phyloP scores from a whole-genome alignment of 2,888 invertebrate genomes.

The Encarsia formosa region DNA sequence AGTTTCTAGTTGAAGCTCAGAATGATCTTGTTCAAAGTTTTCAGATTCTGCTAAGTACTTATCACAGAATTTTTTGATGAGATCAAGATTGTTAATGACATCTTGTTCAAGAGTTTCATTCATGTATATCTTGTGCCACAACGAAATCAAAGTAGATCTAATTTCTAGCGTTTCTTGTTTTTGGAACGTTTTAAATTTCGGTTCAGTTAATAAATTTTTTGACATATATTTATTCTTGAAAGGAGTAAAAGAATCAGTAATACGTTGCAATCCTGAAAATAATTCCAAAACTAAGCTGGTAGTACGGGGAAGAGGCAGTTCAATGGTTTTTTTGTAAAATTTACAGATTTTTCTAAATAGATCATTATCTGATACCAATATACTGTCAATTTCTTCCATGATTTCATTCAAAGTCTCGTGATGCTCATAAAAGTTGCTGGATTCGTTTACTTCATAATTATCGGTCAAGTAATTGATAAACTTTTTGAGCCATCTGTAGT shows the following conservation, averaged over 20 bases:
- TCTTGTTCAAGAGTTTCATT: constrained; percentile 27
- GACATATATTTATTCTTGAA: constrained; percentile 26
- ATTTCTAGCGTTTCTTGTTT: constrained; percentile 26
- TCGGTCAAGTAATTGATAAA: constrained; percentile 37
- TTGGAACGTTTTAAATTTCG: constrained; percentile 34
- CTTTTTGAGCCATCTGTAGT: constrained; percentile 73
- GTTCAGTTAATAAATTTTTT: constrained; percentile 25
- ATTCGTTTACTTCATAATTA: constrained; percentile 17
- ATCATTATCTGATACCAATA: constrained; percentile 32
- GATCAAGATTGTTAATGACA: constrained; percentile 17
- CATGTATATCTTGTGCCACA: constrained; percentile 35
- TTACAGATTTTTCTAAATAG: constrained; percentile 40
- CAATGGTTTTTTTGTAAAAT: constrained; percentile 33
- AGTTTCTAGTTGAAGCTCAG: neutral
- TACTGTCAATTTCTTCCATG: constrained; percentile 35
- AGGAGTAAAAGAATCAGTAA: constrained; percentile 30
- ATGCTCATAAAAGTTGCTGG: constrained; percentile 28
- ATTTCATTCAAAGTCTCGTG: constrained; percentile 37
- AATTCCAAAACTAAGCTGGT: constrained; percentile 30
- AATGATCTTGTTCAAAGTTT: constrained; percentile 18
- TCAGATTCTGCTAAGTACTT: constrained; percentile 28
- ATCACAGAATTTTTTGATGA: constrained; percentile 29
- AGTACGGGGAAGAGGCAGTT: constrained; percentile 36
- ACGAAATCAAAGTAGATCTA: constrained; percentile 29
- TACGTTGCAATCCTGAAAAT: constrained; percentile 27